Base-by-base conservation (phyloP, 1,140 invertebrate genomes). In the Pteromalus puparum region DNA sequence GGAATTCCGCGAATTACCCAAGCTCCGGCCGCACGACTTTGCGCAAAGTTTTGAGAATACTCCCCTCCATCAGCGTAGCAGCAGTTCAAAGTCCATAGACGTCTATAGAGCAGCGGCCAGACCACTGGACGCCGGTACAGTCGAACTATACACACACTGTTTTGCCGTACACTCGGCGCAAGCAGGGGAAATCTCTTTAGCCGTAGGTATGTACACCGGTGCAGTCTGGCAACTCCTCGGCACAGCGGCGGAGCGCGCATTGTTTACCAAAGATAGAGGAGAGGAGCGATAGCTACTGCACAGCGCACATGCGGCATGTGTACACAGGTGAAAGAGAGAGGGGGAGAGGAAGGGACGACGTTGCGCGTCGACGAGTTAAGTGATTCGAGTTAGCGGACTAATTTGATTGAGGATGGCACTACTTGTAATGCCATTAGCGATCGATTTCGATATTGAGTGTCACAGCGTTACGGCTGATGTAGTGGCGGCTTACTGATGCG, bases 401-500 rank as follows among this genome's bases (percentile, higher is more conserved):
- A 82, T 68, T 76, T 82, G 73, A 82, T 82, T 76, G 48, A 24
- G n/a, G 30, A 42, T n/a, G 28, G 38, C 15, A 34, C 38, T 74
- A 65, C 48, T 75, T 75, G 81, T 67, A 42, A 82, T 82, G 68
- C 48, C 81, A 75, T 75, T 75, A 82, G n/a, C 53, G 46, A 75
- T 75, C 46, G 81, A 82, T 75, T 82, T 24, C 72, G 12, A 65
- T 72, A 74, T 70, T 72, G 21, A 65, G 53, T 68, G 24, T 74
- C 73, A 21, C 28, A 13, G 65, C 65, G 12, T 13, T 48, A 48
- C 15, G 46, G 13, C 65, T 26, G 65, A 26, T 26, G 10, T 42
- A 34, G 65, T 10, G 5, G 7, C 26, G 24, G 7, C 26, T 61
- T n/a, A n/a, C 21, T 26, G 24, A 10, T 68, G 67, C 24, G 7